These are phyloP conservation scores for Frieseomelitta varia DNA, from an alignment of 1,140 invertebrate species.

Conservation along the genomic window DNA sequence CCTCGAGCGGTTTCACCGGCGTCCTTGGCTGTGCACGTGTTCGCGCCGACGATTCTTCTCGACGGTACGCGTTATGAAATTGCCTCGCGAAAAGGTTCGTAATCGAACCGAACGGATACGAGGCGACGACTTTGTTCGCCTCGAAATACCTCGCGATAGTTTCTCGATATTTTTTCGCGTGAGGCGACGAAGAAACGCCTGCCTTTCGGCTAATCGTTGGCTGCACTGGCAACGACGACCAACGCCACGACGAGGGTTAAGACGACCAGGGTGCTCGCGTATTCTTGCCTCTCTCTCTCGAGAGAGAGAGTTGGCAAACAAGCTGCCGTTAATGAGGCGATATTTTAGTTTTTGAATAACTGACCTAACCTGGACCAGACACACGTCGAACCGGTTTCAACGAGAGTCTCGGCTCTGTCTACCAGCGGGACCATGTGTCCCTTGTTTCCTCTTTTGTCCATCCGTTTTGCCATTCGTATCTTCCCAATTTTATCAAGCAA, in stretches of 20 bases:
- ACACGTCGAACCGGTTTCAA: constrained; percentile 73
- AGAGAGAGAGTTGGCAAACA: constrained; percentile 65
- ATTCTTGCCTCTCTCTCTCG: constrained; percentile 18
- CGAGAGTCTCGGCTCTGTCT: constrained; percentile 66
- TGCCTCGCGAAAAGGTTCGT: not conserved
- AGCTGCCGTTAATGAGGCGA: constrained; percentile 72
- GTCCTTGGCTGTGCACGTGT: constrained; percentile 15
- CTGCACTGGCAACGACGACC: not conserved
- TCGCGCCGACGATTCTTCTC: constrained; percentile 9
- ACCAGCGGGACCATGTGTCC: constrained; percentile 66
- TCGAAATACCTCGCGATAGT: not conserved
- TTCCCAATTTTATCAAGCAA: constrained; percentile 45
- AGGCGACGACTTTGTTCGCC: not conserved
- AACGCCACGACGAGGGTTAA: not conserved
- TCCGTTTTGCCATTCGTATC: constrained; percentile 12
- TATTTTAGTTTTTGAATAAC: constrained; percentile 76
- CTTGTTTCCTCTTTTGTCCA: constrained; percentile 38
- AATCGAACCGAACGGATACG: not conserved
- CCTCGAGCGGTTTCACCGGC: not conserved
- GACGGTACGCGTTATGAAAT: not conserved
- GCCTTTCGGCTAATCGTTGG: not conserved
- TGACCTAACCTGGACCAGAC: constrained; percentile 73
- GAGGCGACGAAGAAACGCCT: not conserved
- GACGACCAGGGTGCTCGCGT: not conserved
- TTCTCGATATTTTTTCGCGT: not conserved